A percentile compares a stretch with the other conserved stretches of the same genome.
Conservation (phyloP, 64 coral and sea anemone species). For the Montipora sp. region DNA sequence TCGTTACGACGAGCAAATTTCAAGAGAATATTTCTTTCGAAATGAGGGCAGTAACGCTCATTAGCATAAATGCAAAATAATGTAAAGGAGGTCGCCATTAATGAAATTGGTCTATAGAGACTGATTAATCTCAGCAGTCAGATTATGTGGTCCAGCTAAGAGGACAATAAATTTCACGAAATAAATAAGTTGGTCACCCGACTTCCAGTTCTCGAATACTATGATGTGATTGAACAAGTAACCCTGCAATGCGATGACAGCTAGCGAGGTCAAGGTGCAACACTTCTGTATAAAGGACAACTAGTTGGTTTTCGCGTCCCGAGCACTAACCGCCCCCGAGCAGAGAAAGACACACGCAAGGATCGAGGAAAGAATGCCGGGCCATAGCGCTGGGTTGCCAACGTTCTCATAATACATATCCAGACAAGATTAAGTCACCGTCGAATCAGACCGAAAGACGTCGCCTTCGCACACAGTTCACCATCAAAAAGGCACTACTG, state of each 20-base stretch:
- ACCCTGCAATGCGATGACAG: not conserved
- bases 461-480: not conserved
- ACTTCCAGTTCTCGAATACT: not conserved
- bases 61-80: too few species aligned
- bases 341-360: not conserved
- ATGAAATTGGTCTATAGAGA: not conserved
- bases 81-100: too few species aligned
- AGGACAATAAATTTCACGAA: conserved; percentile 3
- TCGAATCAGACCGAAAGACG: not conserved
- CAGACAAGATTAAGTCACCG: not conserved
- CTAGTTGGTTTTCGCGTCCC: not conserved
- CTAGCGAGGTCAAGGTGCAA: not conserved
- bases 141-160: not conserved
- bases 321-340: not conserved
- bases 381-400: not conserved
- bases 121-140: not conserved
- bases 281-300: not conserved
- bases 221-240: too few species aligned
- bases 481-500: not conserved
- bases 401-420: not conserved
- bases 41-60: too few species aligned
- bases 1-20: too few species aligned
- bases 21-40: too few species aligned
- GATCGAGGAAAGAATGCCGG: not conserved
- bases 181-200: too few species aligned